A percentile compares a stretch with the other conserved stretches of the same genome.
Conservation (phyloP, 2,113 vertebrate genomes). For the Peucedramus taeniatus region DNA sequence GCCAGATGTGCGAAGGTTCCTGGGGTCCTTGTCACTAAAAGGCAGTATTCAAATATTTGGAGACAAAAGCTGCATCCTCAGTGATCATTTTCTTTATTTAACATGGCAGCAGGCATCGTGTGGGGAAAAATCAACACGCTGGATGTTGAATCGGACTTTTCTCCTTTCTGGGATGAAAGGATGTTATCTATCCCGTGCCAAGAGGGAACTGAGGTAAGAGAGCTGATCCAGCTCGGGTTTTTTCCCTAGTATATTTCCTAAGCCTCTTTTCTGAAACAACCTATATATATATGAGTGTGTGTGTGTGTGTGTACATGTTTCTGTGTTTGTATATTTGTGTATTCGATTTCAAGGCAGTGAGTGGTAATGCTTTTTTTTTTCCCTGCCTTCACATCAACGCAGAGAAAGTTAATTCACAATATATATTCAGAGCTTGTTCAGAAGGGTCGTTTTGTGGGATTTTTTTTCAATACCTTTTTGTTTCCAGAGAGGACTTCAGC, state of each 20-base stretch:
- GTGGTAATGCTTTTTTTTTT: constrained; percentile 9
- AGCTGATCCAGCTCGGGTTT: constrained; percentile 53
- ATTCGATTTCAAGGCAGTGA: constrained; percentile 19
- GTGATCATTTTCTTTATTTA: constrained; percentile 78
- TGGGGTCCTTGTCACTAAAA: constrained; percentile 65
- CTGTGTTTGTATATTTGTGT: constrained; percentile 1
- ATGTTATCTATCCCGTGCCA: constrained; percentile 59
- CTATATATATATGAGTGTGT: background rate
- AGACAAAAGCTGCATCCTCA: constrained; percentile 76
- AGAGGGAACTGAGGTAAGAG: constrained; percentile 75
- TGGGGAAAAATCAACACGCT: constrained; percentile 64
- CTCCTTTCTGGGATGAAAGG: constrained; percentile 68
- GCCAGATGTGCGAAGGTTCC: constrained; percentile 73
- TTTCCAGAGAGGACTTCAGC: constrained; percentile 51
- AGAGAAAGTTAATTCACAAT: constrained; percentile 61
- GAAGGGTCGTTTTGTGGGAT: constrained; percentile 36
- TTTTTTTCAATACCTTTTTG: constrained; percentile 55
- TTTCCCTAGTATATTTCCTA: constrained; percentile 31
- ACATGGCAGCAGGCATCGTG: constrained; percentile 71
- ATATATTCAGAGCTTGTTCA: constrained; percentile 41
- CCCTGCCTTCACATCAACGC: constrained; percentile 10
- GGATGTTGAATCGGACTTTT: constrained; percentile 71
- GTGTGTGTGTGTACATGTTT: background rate
- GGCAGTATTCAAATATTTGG: constrained; percentile 69
- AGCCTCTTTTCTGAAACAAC: constrained; percentile 46